Conservation (phyloP, 2,113 vertebrate genomes). For the Crotalus tigris region DNA sequence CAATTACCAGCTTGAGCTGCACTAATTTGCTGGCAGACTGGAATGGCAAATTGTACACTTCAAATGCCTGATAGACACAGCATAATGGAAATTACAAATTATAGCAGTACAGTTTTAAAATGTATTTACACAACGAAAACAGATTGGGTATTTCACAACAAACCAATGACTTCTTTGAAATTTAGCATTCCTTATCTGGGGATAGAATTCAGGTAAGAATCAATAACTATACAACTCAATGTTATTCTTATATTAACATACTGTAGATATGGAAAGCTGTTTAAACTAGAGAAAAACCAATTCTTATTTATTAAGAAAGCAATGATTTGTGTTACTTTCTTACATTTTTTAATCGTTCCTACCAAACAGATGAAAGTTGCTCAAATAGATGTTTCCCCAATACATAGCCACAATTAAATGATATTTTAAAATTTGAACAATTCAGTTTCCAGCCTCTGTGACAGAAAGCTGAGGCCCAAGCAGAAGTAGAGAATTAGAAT, state of each 20-base stretch:
- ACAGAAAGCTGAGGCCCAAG: background rate
- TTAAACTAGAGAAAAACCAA: background rate
- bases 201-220: background rate
- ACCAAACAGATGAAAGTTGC: background rate
- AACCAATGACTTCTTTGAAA: conserved; percentile 35
- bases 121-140: conserved; percentile 40
- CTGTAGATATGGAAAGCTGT: background rate
- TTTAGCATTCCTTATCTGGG: conserved; percentile 4
- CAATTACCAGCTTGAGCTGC: conserved; percentile 59
- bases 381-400: background rate
- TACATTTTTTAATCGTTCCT: background rate
- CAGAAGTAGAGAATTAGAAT: background rate
- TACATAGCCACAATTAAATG: background rate
- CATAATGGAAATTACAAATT: conserved; percentile 31
- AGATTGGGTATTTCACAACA: conserved; percentile 13
- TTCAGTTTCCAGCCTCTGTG: background rate
- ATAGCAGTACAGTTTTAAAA: conserved; percentile 35
- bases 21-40: conserved; percentile 23
- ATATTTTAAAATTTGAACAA: background rate
- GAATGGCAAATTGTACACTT: conserved; percentile 53
- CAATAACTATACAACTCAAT: background rate
- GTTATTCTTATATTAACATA: background rate
- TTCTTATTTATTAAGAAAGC: conserved; percentile 1
- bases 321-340: background rate
- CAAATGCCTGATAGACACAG: conserved; percentile 37